Evolutionary conservation across 64 coral and sea anemone species (phyloP), one percentile per base, ranked within the genome.

Genomic region (Stichodactyla helianthus): DNA sequence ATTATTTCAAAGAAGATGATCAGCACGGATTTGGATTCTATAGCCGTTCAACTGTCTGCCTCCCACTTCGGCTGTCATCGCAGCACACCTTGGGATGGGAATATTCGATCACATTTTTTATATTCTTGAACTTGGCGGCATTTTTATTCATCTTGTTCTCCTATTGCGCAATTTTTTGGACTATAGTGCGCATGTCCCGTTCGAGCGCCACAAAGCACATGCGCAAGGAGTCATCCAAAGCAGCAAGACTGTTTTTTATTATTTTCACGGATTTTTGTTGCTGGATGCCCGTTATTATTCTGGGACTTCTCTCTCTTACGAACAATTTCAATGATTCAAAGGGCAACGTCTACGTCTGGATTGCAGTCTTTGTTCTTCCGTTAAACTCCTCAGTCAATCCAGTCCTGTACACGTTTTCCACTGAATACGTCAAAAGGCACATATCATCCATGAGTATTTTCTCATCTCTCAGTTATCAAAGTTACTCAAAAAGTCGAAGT

Each of bases 31-130:
- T 88, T 27, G 25, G 54, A 31, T 79, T 88, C 51, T 88, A 55
- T 25, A 51, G 65, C 26, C 86, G 70, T 3, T 88, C 86, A 19
- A 67, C 86, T 10, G 86, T 88, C 25, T 88, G 86, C 12, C 53
- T 88, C 0, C 86, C 86, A 26, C 25, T 88, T 2, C 86, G 79
- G 86, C 44, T 88, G 12, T 88, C 86, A 51, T 28, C 27, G 4
- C 31, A 88, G 53, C 20, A 14, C 4, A 11, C 86, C 17, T 11
- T 71, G 2, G 86, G 86, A 15, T 86, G 63, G 84, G 84, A 86
- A 54, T 86, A 68, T 58, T 58, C 55, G 4, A 58, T 58, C 8
- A 15, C 55, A 15, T 58, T 58, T 58, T 58, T 58, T 58, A 58
- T 58, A 58, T 58, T 52, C 19, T n/a, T 81, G 10, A 81, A 81